These are phyloP conservation scores for Actenoides hombroni DNA, from an alignment of 2,113 vertebrate genomes.

Conservation along the genomic window DNA sequence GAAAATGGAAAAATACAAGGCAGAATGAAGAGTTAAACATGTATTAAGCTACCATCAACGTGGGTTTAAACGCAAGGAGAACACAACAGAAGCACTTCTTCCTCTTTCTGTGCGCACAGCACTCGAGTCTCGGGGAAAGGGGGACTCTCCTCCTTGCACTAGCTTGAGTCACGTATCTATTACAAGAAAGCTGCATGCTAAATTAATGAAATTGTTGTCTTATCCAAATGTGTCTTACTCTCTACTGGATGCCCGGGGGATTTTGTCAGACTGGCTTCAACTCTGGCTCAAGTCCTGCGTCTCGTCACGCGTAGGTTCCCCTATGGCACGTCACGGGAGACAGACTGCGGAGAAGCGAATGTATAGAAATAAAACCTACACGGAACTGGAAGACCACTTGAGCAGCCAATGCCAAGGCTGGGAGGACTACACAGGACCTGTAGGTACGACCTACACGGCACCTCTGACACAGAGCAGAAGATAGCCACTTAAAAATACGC, in stretches of 20 bases:
- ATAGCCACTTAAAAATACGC: rapidly evolving
- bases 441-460: rapidly evolving
- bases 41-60: neutral
- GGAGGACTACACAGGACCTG: neutral
- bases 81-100: neutral
- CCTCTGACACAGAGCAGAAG: neutral
- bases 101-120: neutral
- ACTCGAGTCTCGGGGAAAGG: neutral
- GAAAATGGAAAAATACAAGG: conserved; percentile 9
- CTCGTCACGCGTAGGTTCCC: neutral
- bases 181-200: neutral
- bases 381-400: neutral
- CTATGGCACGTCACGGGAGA: neutral
- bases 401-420: neutral
- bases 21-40: neutral
- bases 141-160: neutral
- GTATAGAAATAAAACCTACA: neutral
- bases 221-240: neutral
- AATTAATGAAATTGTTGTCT: conserved; percentile 1
- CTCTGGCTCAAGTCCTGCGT: neutral
- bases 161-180: neutral
- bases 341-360: neutral
- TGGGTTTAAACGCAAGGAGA: neutral
- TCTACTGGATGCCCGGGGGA: neutral
- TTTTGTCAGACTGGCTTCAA: neutral